Percentiles rank a stretch among this genome's conserved stretches.
Evolutionary conservation across 2,888 invertebrate genomes (phyloP).

Genomic region (Alitta virens): DNA sequence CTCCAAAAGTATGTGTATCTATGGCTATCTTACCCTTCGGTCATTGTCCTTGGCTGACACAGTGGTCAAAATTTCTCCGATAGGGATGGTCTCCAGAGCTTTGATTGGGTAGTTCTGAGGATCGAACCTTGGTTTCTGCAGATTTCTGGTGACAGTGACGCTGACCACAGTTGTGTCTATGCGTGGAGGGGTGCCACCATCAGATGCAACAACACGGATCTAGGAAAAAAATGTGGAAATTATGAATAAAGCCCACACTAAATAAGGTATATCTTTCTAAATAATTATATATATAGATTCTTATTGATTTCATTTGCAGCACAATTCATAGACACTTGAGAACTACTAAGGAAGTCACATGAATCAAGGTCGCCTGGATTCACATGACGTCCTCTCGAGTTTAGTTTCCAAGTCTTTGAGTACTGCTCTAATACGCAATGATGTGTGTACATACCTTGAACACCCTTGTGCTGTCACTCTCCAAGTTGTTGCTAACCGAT

Average conservation of each 20-base stretch:
- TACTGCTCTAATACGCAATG: no score
- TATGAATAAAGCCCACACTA: not conserved
- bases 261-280: no score
- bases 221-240: constrained; percentile 22
- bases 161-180: constrained; percentile 28
- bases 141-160: constrained; percentile 32
- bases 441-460: constrained; percentile 34
- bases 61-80: constrained; percentile 35
- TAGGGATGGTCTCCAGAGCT: constrained; percentile 36
- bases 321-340: no score
- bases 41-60: constrained; percentile 40
- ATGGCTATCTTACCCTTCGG: constrained; percentile 32
- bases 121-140: constrained; percentile 27
- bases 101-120: constrained; percentile 22
- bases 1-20: no score
- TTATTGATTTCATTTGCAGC: no score
- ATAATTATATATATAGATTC: no score
- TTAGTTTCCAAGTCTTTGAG: no score
- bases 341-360: no score
- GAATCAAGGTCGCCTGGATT: no score
- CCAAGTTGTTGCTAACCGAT: constrained; percentile 33
- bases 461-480: constrained; percentile 30
- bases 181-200: constrained; percentile 35
- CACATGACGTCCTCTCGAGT: no score
- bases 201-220: constrained; percentile 38